These are phyloP conservation scores for Mus caroli DNA, from an alignment of 2,797 vertebrate species.

Conservation along the genomic window DNA sequence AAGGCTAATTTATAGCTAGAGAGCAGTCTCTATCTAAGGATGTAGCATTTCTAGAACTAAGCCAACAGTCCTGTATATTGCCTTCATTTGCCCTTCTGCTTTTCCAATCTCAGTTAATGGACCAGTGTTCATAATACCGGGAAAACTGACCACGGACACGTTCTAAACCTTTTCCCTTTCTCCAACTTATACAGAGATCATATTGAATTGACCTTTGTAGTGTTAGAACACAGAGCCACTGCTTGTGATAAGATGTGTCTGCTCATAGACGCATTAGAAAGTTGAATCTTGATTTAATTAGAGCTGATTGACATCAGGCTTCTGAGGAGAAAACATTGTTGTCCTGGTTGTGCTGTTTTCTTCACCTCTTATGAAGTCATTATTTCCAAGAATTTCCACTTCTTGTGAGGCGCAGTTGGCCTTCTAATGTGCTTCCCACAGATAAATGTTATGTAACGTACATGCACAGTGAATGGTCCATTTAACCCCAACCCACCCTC, in stretches of 20 bases:
- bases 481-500: neutral
- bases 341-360: conserved; percentile 62
- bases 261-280: conserved; percentile 26
- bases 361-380: conserved; percentile 72
- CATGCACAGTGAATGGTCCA: neutral
- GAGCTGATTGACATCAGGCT: conserved; percentile 62
- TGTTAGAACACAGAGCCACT: conserved; percentile 23
- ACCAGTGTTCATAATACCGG: neutral
- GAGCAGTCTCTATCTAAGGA: neutral
- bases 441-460: conserved; percentile 40
- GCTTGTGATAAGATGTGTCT: conserved; percentile 51
- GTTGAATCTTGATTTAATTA: conserved; percentile 73
- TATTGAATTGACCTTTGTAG: conserved; percentile 5
- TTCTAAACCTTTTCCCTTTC: neutral
- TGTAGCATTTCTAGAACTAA: conserved; percentile 1
- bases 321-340: conserved; percentile 68
- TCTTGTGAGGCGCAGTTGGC: neutral
- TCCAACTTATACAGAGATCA: neutral
- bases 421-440: conserved; percentile 61
- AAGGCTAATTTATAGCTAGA: conserved; percentile 32
- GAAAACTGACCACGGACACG: neutral
- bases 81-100: neutral
- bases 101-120: conserved; percentile 31
- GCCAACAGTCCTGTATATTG: neutral
- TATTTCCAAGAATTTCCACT: conserved; percentile 70